phyloP scores from a whole-genome alignment of 37 sponge, comb jelly and placozoan species.

The Ephydatia muelleri region DNA sequence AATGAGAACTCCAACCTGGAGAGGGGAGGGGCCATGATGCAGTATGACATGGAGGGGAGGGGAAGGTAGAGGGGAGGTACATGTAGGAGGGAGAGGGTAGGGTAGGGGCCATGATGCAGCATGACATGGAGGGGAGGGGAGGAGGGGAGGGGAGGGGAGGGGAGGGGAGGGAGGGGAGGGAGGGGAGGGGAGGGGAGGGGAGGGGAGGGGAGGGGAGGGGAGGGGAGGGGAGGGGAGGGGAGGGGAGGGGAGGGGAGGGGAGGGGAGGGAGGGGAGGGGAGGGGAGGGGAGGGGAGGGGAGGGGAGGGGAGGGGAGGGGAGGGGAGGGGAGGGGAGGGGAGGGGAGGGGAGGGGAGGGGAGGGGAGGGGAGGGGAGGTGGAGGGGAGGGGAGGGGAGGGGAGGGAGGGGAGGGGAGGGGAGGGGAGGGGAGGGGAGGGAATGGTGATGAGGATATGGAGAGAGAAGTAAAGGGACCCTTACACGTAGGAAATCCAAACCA shows the following conservation, averaged over 20 bases:
- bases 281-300: no score
- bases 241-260: no score
- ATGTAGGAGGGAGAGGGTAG: not conserved
- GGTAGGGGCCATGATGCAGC: not conserved
- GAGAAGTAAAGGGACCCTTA: slow-evolving; percentile 2
- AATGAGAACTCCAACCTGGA: slow-evolving; percentile 62
- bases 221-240: no score
- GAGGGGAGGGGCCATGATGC: not conserved
- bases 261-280: no score
- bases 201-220: no score
- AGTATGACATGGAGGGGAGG: not conserved
- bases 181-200: no score
- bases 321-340: no score
- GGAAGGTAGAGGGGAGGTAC: no score
- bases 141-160: not conserved
- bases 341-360: no score
- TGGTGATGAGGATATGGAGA: no score
- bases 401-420: no score
- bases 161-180: not conserved
- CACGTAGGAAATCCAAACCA: slow-evolving; percentile 38
- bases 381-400: not conserved
- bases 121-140: not conserved
- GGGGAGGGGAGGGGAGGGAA: not conserved
- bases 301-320: no score
- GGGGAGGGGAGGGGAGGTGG: not conserved